Evolutionary conservation across 2,113 vertebrate species (phyloP).

Genomic region (Jacana jacana): DNA sequence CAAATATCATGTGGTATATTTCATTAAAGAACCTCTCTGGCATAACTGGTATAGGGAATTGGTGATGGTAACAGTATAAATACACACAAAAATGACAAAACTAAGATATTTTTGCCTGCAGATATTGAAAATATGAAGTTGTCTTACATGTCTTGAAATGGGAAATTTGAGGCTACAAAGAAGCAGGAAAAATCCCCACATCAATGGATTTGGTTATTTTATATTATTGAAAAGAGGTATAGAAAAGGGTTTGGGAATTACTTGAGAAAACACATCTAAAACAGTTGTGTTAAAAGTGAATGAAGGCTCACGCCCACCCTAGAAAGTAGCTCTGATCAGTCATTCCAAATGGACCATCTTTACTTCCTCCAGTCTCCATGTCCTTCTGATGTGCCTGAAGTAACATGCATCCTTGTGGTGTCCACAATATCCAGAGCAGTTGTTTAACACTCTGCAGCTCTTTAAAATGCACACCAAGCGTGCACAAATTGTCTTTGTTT

Average conservation of each 20-base stretch:
- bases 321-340: not conserved
- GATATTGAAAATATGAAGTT: not conserved
- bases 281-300: not conserved
- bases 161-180: not conserved
- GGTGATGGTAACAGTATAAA: not conserved
- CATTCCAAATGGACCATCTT: not conserved
- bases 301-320: not conserved
- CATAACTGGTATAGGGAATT: not conserved
- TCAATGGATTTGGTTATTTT: not conserved
- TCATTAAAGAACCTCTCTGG: not conserved
- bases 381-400: not conserved
- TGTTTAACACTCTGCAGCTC: not conserved
- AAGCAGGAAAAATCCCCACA: not conserved
- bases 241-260: not conserved
- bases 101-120: not conserved
- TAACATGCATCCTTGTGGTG: not conserved
- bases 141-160: not conserved
- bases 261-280: not conserved
- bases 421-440: not conserved
- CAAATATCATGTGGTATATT: not conserved
- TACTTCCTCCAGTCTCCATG: not conserved
- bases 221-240: not conserved
- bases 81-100: not conserved
- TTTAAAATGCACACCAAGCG: constrained; percentile 5
- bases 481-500: constrained; percentile 21